Base-by-base conservation (phyloP, 2,113 vertebrate species). In the Pelodiscus sinensis region DNA sequence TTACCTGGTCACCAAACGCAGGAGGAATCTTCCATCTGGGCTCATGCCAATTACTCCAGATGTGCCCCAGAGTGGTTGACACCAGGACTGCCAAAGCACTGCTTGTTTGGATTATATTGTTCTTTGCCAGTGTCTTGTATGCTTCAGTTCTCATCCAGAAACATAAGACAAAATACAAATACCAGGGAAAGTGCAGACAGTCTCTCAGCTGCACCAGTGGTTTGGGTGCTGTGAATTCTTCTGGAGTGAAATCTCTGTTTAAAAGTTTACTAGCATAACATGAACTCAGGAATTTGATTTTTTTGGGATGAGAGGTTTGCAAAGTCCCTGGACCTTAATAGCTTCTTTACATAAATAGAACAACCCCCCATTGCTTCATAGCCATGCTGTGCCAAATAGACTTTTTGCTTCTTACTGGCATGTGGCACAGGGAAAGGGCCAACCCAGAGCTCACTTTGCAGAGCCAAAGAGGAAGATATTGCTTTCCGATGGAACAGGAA, bases 131-230 rank as follows among this genome's bases (percentile, higher is more conserved):
- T 10, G 91, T 68, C 88, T 87, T 0, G 3, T 87, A 56, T 8
- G 1, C 22, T 90, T 51, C 15, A 0, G 12, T 79, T 84, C 68
- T 80, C 35, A 51, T 83, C 86, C 94, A 90, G 79, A 85, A 86
- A 52, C 65, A 79, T 75, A 7, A 91, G 94, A 86, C 82, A 57
- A 92, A 93, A 91, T 29, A 85, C 58, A 77, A 93, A 88, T 13
- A n/a, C 0, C 1, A 79, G 15, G 65, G 38, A 24, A 81, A 80
- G 77, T 0, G 3, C 38, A 13, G 85, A n/a, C 52, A 3, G 89
- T 55, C 83, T 90, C 18, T 0, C 50, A 87, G 89, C 60, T 84
- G 84, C 15, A 51, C n/a, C 50, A 55, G 71, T 0, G 1, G n/a
- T 31, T 57, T 0, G 19, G 75, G 92, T 56, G 84, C 89, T 78